Evolutionary conservation across 2,113 vertebrate species (phyloP).

Genomic region (Salvelinus sp.): DNA sequence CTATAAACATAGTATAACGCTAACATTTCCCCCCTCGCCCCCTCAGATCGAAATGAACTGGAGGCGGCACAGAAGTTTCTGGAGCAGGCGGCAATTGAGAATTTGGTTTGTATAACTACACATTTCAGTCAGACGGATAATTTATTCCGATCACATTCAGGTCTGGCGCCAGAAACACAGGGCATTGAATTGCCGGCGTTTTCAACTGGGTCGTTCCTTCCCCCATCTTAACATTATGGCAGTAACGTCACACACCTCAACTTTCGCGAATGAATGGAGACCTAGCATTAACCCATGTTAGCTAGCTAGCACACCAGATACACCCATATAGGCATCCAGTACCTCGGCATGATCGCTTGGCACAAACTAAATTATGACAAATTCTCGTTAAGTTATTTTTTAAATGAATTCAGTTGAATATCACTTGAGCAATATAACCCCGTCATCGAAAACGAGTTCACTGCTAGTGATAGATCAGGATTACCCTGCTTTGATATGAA

Average conservation of each 20-base stretch:
- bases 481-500: background rate
- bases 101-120: constrained; percentile 79
- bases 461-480: background rate
- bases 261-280: constrained; percentile 20
- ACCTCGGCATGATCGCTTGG: background rate
- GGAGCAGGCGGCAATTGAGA: constrained; percentile 91
- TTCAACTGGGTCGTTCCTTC: constrained; percentile 9
- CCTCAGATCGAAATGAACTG: constrained; percentile 88
- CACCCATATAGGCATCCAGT: too few species aligned
- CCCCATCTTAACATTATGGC: background rate
- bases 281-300: constrained; percentile 14
- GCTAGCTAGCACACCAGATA: constrained; percentile 11
- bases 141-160: constrained; percentile 15
- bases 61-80: constrained; percentile 97
- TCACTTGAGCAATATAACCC: too few species aligned
- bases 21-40: background rate
- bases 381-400: too few species aligned
- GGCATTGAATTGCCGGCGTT: constrained; percentile 18
- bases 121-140: background rate
- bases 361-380: too few species aligned
- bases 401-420: too few species aligned
- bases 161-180: constrained; percentile 14
- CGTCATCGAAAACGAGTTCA: background rate
- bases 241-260: constrained; percentile 5
- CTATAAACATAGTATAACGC: background rate